These are phyloP conservation scores for Acrobasis consociella DNA, from an alignment of 2,888 invertebrate genomes.

Conservation along the genomic window DNA sequence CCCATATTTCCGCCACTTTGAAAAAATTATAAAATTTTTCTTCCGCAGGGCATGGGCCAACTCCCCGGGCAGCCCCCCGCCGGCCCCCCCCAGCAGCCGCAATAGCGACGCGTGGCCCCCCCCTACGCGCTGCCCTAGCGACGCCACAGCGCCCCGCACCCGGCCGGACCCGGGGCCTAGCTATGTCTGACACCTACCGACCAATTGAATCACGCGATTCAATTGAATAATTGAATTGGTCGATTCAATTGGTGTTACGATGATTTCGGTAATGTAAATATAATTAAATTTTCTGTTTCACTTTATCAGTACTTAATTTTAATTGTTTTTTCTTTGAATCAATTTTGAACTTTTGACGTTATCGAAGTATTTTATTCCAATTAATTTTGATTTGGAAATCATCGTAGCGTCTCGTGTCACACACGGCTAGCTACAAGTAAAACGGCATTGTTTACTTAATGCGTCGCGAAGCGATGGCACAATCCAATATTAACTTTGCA, in stretches of 20 bases:
- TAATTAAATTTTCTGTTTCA: constrained; percentile 14
- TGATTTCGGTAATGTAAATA: constrained; percentile 25
- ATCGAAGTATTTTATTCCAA: background rate
- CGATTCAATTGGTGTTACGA: constrained; percentile 22
- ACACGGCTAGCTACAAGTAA: constrained; percentile 3
- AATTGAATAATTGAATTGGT: background rate
- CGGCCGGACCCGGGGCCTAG: constrained; percentile 24
- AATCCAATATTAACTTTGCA: constrained; percentile 7
- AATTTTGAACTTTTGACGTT: background rate
- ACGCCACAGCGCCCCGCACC: constrained; percentile 28
- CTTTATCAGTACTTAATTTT: constrained; percentile 14
- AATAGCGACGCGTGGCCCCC: constrained; percentile 69
- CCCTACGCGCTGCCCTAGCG: constrained; percentile 44
- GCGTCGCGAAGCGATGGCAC: constrained; percentile 10
- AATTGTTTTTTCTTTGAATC: background rate
- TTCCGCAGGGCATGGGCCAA: constrained; percentile 69
- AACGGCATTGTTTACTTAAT: background rate
- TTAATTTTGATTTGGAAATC: background rate
- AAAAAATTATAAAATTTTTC: background rate
- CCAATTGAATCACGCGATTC: constrained; percentile 12
- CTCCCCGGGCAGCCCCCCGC: constrained; percentile 71
- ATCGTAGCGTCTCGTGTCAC: background rate
- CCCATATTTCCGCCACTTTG: too few species aligned
- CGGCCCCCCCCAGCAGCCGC: constrained; percentile 71
- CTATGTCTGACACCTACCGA: constrained; percentile 24